Evolutionary conservation across 2,888 invertebrate species (phyloP).

Genomic region (Caenorhabditis virilis): DNA sequence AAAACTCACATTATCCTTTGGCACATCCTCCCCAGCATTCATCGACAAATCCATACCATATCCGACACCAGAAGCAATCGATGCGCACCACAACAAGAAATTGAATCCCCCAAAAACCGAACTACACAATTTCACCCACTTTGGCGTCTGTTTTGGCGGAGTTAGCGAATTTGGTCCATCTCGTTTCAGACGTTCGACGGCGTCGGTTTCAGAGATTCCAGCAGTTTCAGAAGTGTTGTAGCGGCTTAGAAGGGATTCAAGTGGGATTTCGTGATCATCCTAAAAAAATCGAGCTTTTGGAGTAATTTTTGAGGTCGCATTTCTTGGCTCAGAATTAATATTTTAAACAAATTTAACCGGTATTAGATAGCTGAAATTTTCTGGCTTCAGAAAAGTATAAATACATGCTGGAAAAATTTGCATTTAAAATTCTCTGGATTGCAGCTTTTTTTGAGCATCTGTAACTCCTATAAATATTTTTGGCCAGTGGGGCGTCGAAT

Average conservation of each 20-base stretch:
- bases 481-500: too few species aligned
- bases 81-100: conserved; percentile 79
- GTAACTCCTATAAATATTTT: too few species aligned
- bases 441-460: too few species aligned
- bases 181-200: conserved; percentile 24
- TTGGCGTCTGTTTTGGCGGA: conserved; percentile 92
- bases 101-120: conserved; percentile 95
- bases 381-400: too few species aligned
- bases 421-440: too few species aligned
- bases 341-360: too few species aligned
- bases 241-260: conserved; percentile 94
- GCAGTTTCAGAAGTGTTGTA: conserved; percentile 87
- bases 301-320: neutral
- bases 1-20: conserved; percentile 68
- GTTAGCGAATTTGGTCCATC: conserved; percentile 80
- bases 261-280: conserved; percentile 94
- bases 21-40: conserved; percentile 63
- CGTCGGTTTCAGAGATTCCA: conserved; percentile 39
- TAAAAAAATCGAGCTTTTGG: conserved; percentile 33
- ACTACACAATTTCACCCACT: conserved; percentile 98
- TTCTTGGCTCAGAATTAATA: conserved; percentile 1
- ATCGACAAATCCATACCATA: conserved; percentile 52
- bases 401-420: too few species aligned
- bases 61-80: conserved; percentile 50
- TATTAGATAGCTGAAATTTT: too few species aligned